Conservation (phyloP, 2,113 vertebrate genomes). For the Galemys pyrenaicus region DNA sequence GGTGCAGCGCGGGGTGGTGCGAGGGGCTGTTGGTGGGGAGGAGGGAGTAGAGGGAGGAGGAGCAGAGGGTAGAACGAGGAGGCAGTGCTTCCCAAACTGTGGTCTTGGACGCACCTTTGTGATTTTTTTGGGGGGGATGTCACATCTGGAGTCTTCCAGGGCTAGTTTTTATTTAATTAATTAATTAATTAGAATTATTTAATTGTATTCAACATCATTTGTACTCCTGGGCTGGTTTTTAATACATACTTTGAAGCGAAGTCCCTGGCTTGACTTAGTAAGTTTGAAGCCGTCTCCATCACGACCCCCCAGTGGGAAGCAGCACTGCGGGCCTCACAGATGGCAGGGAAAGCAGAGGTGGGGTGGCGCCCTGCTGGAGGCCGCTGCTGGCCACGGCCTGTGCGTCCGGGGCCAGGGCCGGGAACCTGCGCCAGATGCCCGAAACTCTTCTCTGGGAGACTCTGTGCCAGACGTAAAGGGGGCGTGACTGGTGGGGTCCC, state of each 20-base stretch:
- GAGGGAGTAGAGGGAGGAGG: too few species aligned
- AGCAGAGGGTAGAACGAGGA: accelerated
- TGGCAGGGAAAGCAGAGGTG: not conserved
- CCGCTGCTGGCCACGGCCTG: not conserved
- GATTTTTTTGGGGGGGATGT: too few species aligned
- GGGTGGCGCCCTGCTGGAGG: not conserved
- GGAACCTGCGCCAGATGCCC: too few species aligned
- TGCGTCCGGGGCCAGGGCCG: too few species aligned
- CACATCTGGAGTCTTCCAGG: not conserved
- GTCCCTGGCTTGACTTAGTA: not conserved
- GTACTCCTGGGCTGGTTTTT: not conserved
- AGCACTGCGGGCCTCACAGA: not conserved
- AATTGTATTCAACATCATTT: too few species aligned
- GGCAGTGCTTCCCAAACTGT: not conserved
- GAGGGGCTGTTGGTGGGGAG: too few species aligned
- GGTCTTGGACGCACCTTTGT: not conserved
- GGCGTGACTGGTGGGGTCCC: too few species aligned
- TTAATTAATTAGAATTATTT: too few species aligned
- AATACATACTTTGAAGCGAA: not conserved
- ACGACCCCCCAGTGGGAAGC: not conserved
- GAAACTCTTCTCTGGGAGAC: too few species aligned
- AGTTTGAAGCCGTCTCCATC: not conserved
- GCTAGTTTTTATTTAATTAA: not conserved
- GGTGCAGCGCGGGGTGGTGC: too few species aligned
- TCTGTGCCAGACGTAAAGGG: too few species aligned